phyloP scores from a whole-genome alignment of 2,113 vertebrate genomes.

The Chrysochloris asiatica region DNA sequence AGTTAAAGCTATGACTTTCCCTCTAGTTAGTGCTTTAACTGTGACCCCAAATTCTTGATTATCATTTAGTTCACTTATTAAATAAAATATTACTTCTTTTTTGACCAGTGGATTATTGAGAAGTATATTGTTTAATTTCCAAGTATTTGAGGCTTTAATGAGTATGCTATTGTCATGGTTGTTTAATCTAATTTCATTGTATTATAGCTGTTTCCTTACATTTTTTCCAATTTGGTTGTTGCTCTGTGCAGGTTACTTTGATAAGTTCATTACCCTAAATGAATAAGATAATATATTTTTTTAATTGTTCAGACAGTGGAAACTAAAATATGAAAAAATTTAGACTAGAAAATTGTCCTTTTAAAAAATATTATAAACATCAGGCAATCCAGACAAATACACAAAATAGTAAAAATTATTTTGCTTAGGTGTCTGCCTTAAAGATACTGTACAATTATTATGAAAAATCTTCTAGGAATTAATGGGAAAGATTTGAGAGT shows the following conservation, averaged over 20 bases:
- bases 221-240: not conserved
- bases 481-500: not conserved
- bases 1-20: not conserved
- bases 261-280: no score
- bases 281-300: no score
- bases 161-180: not conserved
- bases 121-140: no score
- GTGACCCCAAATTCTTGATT: not conserved
- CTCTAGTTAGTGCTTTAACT: not conserved
- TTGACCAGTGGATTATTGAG: not conserved
- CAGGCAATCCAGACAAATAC: not conserved
- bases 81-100: not conserved
- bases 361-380: no score
- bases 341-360: no score
- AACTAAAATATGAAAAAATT: no score
- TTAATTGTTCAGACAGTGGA: no score
- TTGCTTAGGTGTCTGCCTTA: not conserved
- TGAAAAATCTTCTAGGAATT: not conserved
- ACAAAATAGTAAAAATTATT: not conserved
- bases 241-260: not conserved
- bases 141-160: not conserved
- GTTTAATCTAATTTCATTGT: not conserved
- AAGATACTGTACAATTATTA: slow-evolving; percentile 7
- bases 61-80: not conserved
- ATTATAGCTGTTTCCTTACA: not conserved